Conservation (phyloP, 2,797 vertebrate genomes). For the Chiroxiphia lanceolata region DNA sequence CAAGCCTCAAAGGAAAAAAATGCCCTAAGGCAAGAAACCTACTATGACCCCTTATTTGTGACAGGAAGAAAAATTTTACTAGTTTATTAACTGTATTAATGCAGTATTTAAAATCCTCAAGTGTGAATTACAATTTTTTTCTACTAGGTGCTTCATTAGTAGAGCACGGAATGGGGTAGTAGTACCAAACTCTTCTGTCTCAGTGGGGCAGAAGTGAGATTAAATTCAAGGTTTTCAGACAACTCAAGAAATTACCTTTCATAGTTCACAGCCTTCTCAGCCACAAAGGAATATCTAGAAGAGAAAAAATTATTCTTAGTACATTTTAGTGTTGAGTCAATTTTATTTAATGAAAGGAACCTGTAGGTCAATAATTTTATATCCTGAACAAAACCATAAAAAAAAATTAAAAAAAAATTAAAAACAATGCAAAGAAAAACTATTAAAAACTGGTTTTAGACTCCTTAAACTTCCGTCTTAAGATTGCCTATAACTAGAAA, state of each 20-base stretch:
- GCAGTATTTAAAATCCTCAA: background rate
- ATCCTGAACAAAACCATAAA: background rate
- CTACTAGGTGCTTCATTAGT: background rate
- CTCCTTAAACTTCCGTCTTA: background rate
- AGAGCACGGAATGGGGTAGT: background rate
- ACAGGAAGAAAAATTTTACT: background rate
- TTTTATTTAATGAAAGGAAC: background rate
- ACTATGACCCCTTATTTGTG: background rate
- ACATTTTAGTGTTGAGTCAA: background rate
- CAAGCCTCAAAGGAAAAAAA: background rate
- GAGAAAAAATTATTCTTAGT: background rate
- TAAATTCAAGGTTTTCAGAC: background rate
- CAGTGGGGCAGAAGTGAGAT: background rate
- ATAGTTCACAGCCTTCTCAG: background rate
- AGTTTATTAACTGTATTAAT: background rate
- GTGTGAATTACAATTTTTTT: background rate
- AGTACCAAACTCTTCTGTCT: background rate
- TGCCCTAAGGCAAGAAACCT: background rate
- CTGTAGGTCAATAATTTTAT: background rate
- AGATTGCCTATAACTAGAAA: background rate
- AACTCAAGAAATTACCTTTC: constrained; percentile 35
- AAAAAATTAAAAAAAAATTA: background rate
- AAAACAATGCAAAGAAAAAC: background rate
- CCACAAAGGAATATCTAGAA: background rate
- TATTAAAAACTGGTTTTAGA: background rate